Percentiles rank a stretch among this genome's conserved stretches.
Evolutionary conservation across 2,888 invertebrate species (phyloP).

Genomic region (Macrophya annulata): DNA sequence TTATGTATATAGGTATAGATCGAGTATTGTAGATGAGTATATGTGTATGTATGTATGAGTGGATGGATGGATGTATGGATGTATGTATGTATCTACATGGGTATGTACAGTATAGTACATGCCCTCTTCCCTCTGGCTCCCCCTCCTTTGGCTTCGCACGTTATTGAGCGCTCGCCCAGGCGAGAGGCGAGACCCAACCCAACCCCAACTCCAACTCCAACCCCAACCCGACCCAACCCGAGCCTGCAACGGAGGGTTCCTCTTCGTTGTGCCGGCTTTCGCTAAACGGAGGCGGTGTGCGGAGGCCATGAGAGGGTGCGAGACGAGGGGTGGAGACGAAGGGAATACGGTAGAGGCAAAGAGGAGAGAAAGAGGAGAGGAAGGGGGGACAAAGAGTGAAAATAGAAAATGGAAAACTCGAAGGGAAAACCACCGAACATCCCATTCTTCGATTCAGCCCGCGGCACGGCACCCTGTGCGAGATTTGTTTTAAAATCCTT

Average conservation of each 20-base stretch:
- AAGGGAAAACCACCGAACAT: slow-evolving; percentile 74
- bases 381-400: slow-evolving; percentile 63
- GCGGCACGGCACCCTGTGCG: slow-evolving; percentile 70
- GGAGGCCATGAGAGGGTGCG: slow-evolving; percentile 55
- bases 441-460: slow-evolving; percentile 76
- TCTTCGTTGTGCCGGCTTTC: slow-evolving; percentile 64
- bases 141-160: slow-evolving; percentile 83
- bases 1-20: slow-evolving; percentile 19
- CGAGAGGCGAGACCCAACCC: slow-evolving; percentile 83
- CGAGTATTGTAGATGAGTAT: neutral
- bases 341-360: slow-evolving; percentile 51
- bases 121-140: slow-evolving; percentile 68
- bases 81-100: neutral
- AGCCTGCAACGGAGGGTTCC: slow-evolving; percentile 61
- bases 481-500: slow-evolving; percentile 79
- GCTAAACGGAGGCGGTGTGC: slow-evolving; percentile 69
- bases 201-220: slow-evolving; percentile 81
- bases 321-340: slow-evolving; percentile 54
- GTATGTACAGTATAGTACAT: slow-evolving; percentile 28
- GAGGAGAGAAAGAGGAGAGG: slow-evolving; percentile 46
- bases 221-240: slow-evolving; percentile 66
- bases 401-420: slow-evolving; percentile 76
- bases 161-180: slow-evolving; percentile 84
- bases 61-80: neutral
- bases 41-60: neutral